Base-by-base conservation (phyloP, 2,797 vertebrate genomes). In the Pangasius krempfi region DNA sequence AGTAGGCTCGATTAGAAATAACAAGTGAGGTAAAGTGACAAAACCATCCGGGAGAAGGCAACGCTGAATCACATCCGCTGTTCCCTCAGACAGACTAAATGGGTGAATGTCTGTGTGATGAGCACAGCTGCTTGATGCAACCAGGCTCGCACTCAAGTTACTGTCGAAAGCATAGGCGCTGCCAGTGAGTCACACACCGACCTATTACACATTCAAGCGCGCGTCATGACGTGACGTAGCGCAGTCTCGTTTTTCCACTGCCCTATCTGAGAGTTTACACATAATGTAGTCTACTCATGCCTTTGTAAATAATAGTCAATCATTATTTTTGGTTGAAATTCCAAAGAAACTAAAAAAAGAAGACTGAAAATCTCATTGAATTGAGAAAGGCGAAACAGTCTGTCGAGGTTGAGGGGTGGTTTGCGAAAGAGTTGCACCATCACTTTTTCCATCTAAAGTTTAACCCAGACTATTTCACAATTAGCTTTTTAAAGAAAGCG, bases 151-250 rank as follows among this genome's bases (percentile, higher is more conserved):
- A 89, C 78, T 91, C 87, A 87, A 91, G 86, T 89, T 87, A 33
- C 82, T 92, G 90, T 92, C 90, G 89, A 90, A 91, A 89, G 88
- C 84, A 37, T n/a, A 85, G 82, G 54, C 88, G 60, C 89, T 78
- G 85, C 75, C 82, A 66, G 52, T 92, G 92, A 83, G 58, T 83
- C 81, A 92, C 56, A 91, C 12, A 89, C 64, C 60, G 88, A 86
- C 85, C 84, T 87, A 90, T 90, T 89, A 90, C 90, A 91, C 90
- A 90, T 85, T 58, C 86, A 81, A 22, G 79, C 44, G 33, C 82
- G 89, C 91, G 91, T 93, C 92, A 92, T 86, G 22, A 7, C 37
- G 88, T 91, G 90, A 92, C 92, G 91, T 88, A 89, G 84, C 73
- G 30, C 60, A 87, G 75, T 82, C 89, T 91, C 83, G 66, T 84